Conservation (phyloP, 2,113 vertebrate species). For the Epinephelus fuscoguttatus region DNA sequence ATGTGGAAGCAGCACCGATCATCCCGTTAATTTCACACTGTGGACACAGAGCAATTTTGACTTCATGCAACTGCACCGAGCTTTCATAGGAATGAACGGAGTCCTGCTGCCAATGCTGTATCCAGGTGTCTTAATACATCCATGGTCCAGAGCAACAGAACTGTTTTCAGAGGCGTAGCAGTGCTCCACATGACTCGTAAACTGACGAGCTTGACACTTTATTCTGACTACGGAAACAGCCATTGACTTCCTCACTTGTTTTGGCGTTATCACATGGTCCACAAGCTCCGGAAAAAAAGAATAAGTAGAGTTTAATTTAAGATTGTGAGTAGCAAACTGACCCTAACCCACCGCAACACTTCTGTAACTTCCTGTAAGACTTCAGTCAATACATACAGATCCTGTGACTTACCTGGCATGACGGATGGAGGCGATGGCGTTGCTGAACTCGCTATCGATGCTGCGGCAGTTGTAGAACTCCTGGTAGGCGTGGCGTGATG, state of each 20-base stretch:
- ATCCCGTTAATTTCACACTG: too few relatives aligned
- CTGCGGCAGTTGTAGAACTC: slow-evolving; percentile 99
- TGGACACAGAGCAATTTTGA: too few relatives aligned
- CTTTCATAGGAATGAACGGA: too few relatives aligned
- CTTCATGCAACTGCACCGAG: too few relatives aligned
- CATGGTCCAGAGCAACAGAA: not conserved
- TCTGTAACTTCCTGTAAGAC: not conserved
- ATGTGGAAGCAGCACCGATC: too few relatives aligned
- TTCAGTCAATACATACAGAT: not conserved
- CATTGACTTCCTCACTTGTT: not conserved
- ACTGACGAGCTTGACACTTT: not conserved
- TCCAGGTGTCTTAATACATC: too few relatives aligned
- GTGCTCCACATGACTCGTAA: not conserved
- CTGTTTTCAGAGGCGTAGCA: not conserved
- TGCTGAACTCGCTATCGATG: slow-evolving; percentile 98
- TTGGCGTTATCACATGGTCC: not conserved
- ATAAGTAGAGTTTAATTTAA: not conserved
- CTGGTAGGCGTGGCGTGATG: slow-evolving; percentile 94
- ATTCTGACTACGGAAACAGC: not conserved
- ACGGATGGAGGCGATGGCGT: slow-evolving; percentile 95
- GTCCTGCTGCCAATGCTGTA: too few relatives aligned
- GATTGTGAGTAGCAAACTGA: not conserved
- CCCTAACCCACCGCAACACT: not conserved
- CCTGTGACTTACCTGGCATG: slow-evolving; percentile 90
- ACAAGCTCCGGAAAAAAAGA: not conserved